Percentiles rank a stretch among this genome's conserved stretches.
These are phyloP conservation scores for Bryconaethiops microstoma DNA, from an alignment of 2,797 vertebrate species.

Conservation along the genomic window DNA sequence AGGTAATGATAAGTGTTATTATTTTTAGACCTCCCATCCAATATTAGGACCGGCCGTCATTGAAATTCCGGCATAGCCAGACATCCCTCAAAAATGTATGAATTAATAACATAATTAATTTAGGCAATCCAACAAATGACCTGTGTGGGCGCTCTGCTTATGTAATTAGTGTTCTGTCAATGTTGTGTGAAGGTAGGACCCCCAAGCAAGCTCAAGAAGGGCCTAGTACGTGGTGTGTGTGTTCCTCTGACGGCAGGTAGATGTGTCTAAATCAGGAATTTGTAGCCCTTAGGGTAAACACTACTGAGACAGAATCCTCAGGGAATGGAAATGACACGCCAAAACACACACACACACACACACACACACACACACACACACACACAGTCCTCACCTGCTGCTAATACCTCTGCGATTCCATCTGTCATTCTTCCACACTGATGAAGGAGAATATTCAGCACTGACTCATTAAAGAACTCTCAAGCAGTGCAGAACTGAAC, in stretches of 20 bases:
- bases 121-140: neutral
- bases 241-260: conserved; percentile 19
- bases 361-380: conserved; percentile 12
- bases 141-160: neutral
- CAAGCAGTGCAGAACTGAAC: neutral
- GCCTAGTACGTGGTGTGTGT: conserved; percentile 21
- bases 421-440: conserved; percentile 30
- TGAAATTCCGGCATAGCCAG: too few species aligned
- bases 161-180: conserved; percentile 6
- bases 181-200: neutral
- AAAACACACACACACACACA: neutral
- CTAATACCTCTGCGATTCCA: conserved; percentile 39
- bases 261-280: conserved; percentile 33
- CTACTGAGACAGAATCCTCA: neutral
- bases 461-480: conserved; percentile 41
- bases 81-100: too few species aligned
- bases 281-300: conserved; percentile 28
- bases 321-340: conserved; percentile 31
- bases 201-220: neutral
- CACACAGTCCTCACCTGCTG: neutral
- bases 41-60: too few species aligned
- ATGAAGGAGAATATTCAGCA: conserved; percentile 51
- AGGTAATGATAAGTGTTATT: too few species aligned
- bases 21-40: too few species aligned
- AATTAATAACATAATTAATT: too few species aligned